Percentiles rank a stretch among this genome's conserved stretches.
Conservation (phyloP, 2,888 invertebrate species). For the Parnassius glacialis region DNA sequence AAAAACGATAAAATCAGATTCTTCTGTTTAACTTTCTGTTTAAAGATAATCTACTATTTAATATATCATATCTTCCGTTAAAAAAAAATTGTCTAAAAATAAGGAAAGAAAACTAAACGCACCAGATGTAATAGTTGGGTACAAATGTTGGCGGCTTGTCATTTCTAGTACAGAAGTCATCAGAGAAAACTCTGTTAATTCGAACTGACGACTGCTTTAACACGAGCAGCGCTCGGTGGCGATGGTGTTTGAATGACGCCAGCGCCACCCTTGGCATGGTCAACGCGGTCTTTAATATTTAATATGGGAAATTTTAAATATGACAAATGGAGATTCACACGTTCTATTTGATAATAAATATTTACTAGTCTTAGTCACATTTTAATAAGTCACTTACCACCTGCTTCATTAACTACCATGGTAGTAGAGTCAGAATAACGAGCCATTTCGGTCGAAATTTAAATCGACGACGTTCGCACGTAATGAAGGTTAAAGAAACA, state of each 20-base stretch:
- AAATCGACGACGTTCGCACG: constrained; percentile 37
- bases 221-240: constrained; percentile 35
- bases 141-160: constrained; percentile 66
- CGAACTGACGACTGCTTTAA: constrained; percentile 27
- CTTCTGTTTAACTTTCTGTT: no score
- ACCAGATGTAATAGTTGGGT: constrained; percentile 57
- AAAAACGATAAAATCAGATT: constrained; percentile 12
- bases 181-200: constrained; percentile 13
- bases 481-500: constrained; percentile 31
- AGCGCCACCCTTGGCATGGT: constrained; percentile 27
- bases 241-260: constrained; percentile 39
- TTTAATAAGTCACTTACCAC: not conserved
- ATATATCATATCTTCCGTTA: no score
- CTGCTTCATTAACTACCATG: constrained; percentile 47
- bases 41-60: no score
- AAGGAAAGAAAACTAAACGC: constrained; percentile 28
- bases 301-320: constrained; percentile 51
- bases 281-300: constrained; percentile 48
- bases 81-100: constrained; percentile 3
- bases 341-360: constrained; percentile 7
- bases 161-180: constrained; percentile 59
- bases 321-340: constrained; percentile 30
- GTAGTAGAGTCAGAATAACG: constrained; percentile 53
- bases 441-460: constrained; percentile 40
- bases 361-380: not conserved